phyloP scores from a whole-genome alignment of 2,888 invertebrate species.

The Diarsia mendica region DNA sequence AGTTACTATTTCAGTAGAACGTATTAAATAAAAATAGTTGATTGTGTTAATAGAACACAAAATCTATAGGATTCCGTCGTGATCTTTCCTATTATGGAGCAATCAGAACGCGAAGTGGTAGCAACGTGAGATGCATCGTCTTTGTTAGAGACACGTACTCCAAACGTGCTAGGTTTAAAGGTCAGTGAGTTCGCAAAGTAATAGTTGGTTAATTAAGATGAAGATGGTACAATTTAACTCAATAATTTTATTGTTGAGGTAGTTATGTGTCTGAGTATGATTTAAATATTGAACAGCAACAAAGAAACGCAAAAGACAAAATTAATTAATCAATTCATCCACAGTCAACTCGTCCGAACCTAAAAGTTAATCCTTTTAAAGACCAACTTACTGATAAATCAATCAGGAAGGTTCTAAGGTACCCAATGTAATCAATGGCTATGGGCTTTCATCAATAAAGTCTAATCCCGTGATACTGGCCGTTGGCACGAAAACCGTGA shows the following conservation, averaged over 20 bases:
- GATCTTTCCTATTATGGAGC: constrained; percentile 49
- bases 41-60: not conserved
- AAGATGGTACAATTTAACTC: constrained; percentile 28
- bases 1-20: constrained; percentile 1
- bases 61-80: constrained; percentile 8
- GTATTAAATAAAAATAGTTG: constrained; percentile 5
- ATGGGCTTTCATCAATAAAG: constrained; percentile 68
- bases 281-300: not conserved
- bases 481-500: constrained; percentile 60
- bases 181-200: constrained; percentile 25
- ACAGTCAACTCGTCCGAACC: not conserved
- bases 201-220: constrained; percentile 23
- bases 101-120: constrained; percentile 47
- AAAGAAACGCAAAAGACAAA: not conserved
- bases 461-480: constrained; percentile 68
- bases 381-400: constrained; percentile 60
- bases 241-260: not conserved
- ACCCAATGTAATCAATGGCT: constrained; percentile 53
- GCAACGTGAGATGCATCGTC: constrained; percentile 45
- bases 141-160: constrained; percentile 44
- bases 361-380: constrained; percentile 34
- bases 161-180: constrained; percentile 36
- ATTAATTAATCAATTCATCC: not conserved
- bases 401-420: constrained; percentile 49
- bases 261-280: not conserved